Conservation (phyloP, 1,140 invertebrate genomes). For the Periplaneta americana region DNA sequence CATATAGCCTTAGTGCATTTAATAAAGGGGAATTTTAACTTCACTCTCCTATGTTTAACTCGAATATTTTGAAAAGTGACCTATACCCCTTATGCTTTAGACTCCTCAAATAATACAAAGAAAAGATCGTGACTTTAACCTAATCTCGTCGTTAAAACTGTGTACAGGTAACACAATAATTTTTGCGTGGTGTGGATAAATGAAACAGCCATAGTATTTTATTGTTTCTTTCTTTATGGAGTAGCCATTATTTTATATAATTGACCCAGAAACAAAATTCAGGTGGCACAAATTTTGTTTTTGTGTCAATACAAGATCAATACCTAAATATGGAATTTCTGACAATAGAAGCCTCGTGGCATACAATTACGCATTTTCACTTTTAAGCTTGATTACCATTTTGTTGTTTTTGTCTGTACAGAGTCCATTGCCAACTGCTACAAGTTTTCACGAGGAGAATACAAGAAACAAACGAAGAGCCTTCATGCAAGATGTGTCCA, state of each 20-base stretch:
- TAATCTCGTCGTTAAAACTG: too few relatives aligned
- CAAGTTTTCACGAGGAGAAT: slow-evolving; percentile 47
- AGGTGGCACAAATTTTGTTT: slow-evolving; percentile 8
- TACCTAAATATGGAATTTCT: slow-evolving; percentile 31
- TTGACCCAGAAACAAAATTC: too few relatives aligned
- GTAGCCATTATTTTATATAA: background rate
- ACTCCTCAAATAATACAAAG: too few relatives aligned
- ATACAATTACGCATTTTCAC: slow-evolving; percentile 8
- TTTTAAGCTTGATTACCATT: background rate
- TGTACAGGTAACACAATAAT: too few relatives aligned
- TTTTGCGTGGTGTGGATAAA: too few relatives aligned
- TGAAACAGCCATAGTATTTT: background rate
- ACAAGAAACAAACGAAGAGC: background rate
- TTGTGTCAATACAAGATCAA: slow-evolving; percentile 39
- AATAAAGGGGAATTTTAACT: too few relatives aligned
- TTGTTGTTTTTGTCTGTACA: slow-evolving; percentile 5
- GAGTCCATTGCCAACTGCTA: slow-evolving; percentile 45
- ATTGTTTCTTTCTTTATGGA: background rate
- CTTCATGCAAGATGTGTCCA: slow-evolving; percentile 16
- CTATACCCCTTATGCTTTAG: too few relatives aligned
- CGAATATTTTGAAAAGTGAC: too few relatives aligned
- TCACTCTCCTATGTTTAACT: too few relatives aligned
- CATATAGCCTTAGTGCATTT: too few relatives aligned
- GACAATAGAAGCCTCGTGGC: slow-evolving; percentile 7
- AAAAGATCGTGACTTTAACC: too few relatives aligned